phyloP scores from a whole-genome alignment of 2,113 vertebrate species.

The Thalassarche chlororhynchos region DNA sequence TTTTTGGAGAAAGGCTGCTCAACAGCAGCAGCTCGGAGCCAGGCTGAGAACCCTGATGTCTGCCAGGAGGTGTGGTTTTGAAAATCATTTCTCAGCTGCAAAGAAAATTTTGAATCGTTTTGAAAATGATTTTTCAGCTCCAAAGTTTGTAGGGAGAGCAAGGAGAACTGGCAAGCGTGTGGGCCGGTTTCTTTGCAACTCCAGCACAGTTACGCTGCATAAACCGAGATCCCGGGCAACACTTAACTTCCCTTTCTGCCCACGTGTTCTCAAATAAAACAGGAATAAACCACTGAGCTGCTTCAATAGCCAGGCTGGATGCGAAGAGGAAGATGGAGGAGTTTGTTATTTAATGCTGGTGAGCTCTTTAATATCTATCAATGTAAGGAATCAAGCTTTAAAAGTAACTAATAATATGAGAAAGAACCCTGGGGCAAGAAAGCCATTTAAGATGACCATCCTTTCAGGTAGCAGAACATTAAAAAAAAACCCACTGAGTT shows the following conservation, averaged over 20 bases:
- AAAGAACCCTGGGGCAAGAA: background rate
- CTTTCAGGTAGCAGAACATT: background rate
- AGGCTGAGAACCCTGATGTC: background rate
- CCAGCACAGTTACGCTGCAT: background rate
- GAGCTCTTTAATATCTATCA: background rate
- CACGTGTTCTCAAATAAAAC: background rate
- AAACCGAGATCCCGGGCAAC: background rate
- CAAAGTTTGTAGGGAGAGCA: background rate
- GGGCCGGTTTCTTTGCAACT: background rate
- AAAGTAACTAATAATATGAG: background rate
- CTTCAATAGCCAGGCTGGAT: background rate
- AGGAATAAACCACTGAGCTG: background rate
- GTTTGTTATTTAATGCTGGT: background rate
- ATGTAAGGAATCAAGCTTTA: background rate
- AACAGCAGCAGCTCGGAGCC: background rate
- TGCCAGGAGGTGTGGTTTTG: background rate
- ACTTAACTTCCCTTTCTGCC: background rate
- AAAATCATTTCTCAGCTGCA: background rate
- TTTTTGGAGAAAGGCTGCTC: background rate
- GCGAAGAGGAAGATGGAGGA: background rate
- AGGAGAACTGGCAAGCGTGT: fast-evolving
- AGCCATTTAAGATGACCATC: background rate
- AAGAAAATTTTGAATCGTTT: background rate
- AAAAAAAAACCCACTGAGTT: background rate
- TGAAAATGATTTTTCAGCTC: background rate